Evolutionary conservation across 2,797 vertebrate genomes (phyloP), one percentile per base, ranked within the genome.

Genomic region (Typhlichthys subterraneus): DNA sequence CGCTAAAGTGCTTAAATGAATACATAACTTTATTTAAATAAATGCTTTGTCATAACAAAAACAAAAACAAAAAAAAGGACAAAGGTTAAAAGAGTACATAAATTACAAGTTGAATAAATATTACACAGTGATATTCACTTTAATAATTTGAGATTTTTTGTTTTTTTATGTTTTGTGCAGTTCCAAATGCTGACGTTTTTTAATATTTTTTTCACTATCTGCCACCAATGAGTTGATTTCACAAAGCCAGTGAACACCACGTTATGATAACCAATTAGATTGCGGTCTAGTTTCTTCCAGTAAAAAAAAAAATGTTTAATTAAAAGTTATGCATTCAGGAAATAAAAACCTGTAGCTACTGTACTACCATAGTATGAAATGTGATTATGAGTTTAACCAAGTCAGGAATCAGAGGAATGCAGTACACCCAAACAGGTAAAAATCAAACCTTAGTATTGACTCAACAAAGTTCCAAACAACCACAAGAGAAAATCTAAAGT

Each of bases 21-120:
- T 95, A 96, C 95, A 96, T 95, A 97, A 96, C 95, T 99, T 99
- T 99, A 99, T 99, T 94, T 99, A 99, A 99, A 99, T 98, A 98
- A 99, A 96, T 98, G 96, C 95, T 97, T 98, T 97, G 95, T 95
- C 96, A 97, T 90, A 95, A 96, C 95, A 98, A 57, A 53, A 92
- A 95, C 23, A 23, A 23, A 23, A 23, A 23, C 23, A 56, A 56
- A 53, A 94, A 96, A 90, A 92, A 95, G 94, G 95, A 97, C 95
- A 97, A 98, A 98, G 95, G 95, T 97, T 93, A 93, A 96, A 96
- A 96, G 97, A 95, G 97, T 98, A 98, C 96, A 99, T 98, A 98
- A 99, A 98, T 98, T 98, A 98, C 95, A 98, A 91, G 95, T 96
- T 95, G 97, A 98, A 99, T 99, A 99, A 99, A 99, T 98, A 99